Percentiles rank a stretch among this genome's conserved stretches.
Conservation (phyloP, 2,797 vertebrate species). For the Helostoma temminkii region DNA sequence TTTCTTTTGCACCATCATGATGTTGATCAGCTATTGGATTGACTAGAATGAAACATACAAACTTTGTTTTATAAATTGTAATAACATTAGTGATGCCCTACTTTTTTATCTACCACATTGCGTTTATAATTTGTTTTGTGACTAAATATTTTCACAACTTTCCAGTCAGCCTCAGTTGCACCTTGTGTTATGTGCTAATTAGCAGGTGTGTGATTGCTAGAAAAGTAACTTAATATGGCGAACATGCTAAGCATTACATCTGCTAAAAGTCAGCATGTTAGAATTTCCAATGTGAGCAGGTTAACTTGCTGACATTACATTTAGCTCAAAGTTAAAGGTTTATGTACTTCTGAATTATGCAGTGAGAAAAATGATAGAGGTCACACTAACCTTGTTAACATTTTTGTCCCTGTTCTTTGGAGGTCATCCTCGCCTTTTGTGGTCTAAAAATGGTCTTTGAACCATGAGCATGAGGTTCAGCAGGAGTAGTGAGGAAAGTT, state of each 20-base stretch:
- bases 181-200: background rate
- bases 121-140: background rate
- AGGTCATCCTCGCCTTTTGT: constrained; percentile 66
- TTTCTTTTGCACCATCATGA: background rate
- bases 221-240: background rate
- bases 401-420: constrained; percentile 37
- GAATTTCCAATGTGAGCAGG: background rate
- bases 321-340: background rate
- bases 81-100: background rate
- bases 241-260: background rate
- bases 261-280: background rate
- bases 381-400: constrained; percentile 63
- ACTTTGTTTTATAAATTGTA: background rate
- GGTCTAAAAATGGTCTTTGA: constrained; percentile 60
- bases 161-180: background rate
- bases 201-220: background rate
- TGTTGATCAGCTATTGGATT: background rate
- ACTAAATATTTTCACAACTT: background rate
- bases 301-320: background rate
- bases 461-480: constrained; percentile 51
- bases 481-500: constrained; percentile 38
- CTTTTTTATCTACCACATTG: background rate
- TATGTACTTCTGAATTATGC: constrained; percentile 3
- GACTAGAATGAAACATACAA: background rate
- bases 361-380: constrained; percentile 41